A percentile compares a stretch with the other conserved stretches of the same genome.
Evolutionary conservation across 2,888 invertebrate species (phyloP).

Genomic region (Gymnosoma rotundatum): DNA sequence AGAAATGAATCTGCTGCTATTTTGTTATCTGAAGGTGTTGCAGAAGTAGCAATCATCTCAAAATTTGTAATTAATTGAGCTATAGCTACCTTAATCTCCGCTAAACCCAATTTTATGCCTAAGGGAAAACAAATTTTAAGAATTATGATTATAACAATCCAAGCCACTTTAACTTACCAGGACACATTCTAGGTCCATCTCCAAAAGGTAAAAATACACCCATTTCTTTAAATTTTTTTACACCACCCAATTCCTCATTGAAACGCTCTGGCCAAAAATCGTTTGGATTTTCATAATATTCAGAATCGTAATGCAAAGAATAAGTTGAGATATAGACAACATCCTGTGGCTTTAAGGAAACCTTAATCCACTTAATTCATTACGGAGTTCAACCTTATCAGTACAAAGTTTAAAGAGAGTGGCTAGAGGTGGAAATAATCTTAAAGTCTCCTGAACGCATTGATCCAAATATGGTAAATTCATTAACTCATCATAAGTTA

Average conservation of each 20-base stretch:
- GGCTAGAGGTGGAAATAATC: conserved; percentile 74
- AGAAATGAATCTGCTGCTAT: conserved; percentile 75
- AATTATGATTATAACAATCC: neutral
- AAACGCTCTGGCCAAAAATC: conserved; percentile 76
- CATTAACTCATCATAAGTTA: conserved; percentile 73
- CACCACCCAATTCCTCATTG: conserved; percentile 73
- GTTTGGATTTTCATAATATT: conserved; percentile 74
- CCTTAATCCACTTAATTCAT: conserved; percentile 64
- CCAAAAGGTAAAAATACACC: conserved; percentile 77
- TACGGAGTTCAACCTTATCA: conserved; percentile 64
- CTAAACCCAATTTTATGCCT: conserved; percentile 78
- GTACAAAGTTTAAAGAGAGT: conserved; percentile 74
- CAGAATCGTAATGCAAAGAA: conserved; percentile 76
- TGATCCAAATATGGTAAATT: conserved; percentile 76
- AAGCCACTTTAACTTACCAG: conserved; percentile 69
- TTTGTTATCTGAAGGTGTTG: conserved; percentile 75
- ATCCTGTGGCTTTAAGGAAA: conserved; percentile 75
- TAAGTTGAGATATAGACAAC: conserved; percentile 78
- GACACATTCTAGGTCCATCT: conserved; percentile 77
- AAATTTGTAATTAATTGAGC: conserved; percentile 76
- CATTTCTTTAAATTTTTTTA: conserved; percentile 73
- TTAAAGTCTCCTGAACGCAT: conserved; percentile 75
- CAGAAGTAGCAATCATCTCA: conserved; percentile 32
- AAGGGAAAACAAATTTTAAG: conserved; percentile 8
- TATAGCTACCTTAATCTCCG: conserved; percentile 76